These are phyloP conservation scores for Aphelocoma coerulescens DNA, from an alignment of 2,113 vertebrate genomes.

Conservation along the genomic window DNA sequence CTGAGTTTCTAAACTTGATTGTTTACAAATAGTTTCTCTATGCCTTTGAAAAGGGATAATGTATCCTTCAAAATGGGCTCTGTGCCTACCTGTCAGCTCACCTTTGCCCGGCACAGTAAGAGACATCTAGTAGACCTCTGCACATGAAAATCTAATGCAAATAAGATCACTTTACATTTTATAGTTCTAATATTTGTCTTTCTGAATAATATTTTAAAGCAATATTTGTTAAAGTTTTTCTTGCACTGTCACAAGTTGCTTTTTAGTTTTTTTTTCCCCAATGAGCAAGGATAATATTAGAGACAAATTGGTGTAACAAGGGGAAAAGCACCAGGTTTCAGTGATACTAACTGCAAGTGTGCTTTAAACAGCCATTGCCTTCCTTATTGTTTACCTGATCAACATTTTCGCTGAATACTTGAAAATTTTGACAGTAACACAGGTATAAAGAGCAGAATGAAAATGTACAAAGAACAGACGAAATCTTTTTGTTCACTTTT, in stretches of 20 bases:
- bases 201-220: constrained; percentile 75
- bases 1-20: constrained; percentile 67
- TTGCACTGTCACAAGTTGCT: constrained; percentile 74
- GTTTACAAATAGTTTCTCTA: constrained; percentile 71
- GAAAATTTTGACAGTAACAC: constrained; percentile 76
- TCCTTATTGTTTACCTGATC: constrained; percentile 76
- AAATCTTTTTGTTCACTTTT: constrained; percentile 61
- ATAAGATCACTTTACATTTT: constrained; percentile 77
- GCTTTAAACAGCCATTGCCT: constrained; percentile 76
- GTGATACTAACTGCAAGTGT: constrained; percentile 61
- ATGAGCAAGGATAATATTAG: constrained; percentile 62
- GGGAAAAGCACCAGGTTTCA: constrained; percentile 58
- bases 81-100: constrained; percentile 63
- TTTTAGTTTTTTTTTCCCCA: constrained; percentile 59
- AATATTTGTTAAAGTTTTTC: constrained; percentile 75
- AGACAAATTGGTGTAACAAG: constrained; percentile 67
- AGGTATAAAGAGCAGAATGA: constrained; percentile 71
- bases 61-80: constrained; percentile 66
- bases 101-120: constrained; percentile 67
- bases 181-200: constrained; percentile 77
- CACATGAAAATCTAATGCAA: constrained; percentile 78
- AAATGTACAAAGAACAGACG: constrained; percentile 61
- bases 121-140: constrained; percentile 73
- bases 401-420: constrained; percentile 79
- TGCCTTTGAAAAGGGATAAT: constrained; percentile 77